Base-by-base conservation (phyloP, 2,888 invertebrate genomes). In the Ophion costatus region DNA sequence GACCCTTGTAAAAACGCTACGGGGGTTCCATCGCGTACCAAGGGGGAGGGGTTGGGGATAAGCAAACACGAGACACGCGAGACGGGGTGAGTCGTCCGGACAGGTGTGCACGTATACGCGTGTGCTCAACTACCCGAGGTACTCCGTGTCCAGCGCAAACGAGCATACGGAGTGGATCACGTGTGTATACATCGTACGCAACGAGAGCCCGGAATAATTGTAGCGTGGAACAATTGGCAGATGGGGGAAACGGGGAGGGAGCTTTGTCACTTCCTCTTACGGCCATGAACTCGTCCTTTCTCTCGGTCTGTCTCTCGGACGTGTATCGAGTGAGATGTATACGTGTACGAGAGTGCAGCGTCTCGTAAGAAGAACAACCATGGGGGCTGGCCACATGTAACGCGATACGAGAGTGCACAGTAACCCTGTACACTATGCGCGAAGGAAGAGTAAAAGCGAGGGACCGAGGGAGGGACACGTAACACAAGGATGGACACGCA, bases 91-190 rank as follows among this genome's bases (percentile, higher is more conserved):
- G 45, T 63, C 51, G 74, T 42, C 71, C 79, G 71, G 63, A 67
- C 79, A 79, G 79, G 79, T 79, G 79, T 79, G 63, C 75, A 70
- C 78, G 69, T 78, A 74, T 74, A 75, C 78, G 33, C 64, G 71
- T 75, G 73, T 59, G 29, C 57, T 61, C 29, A 45, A 42, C 66
- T 73, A 66, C 76, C 80, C 66, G 57, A 38, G 56, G 20, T 42
- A n/a, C 29, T 61, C 38, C 51, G 71, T 42, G 22, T 45, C 45
- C 29, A 22, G 22, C 57, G 42, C 22, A 38, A 51, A 9, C 57
- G 33, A 38, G 74, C 63, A 45, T 45, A 64, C 29, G n/a, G 11
- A 24, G 14, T 69, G 45, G 57, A 56, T 17, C 57, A 69, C 69
- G 14, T 61, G 57, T 70, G 69, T 70, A 61, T 78, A 61, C 57